Evolutionary conservation across 2,888 invertebrate species (phyloP), one percentile per base, ranked within the genome.

Genomic region (Xanthia togata): DNA sequence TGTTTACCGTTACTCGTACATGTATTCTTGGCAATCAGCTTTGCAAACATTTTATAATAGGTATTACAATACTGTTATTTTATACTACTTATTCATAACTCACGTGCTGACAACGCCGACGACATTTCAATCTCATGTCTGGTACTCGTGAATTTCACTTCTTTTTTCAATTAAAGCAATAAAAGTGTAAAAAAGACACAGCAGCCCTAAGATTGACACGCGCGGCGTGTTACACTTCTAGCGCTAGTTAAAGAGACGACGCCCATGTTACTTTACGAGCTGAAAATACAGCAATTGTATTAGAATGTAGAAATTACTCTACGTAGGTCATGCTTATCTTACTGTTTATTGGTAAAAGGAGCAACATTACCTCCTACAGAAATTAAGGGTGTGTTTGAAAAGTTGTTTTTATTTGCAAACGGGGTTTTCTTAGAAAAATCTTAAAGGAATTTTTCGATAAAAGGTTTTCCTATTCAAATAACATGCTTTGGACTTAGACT

Each of bases 191-290:
- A 1, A 14, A 12, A 1, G 35, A 5, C 64, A 9, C 83, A 81
- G 8, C 83, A 81, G 8, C 85, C 85, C 87, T 85, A 70, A 17
- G 60, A 73, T 60, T 86, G 70, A 83, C 87, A 85, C 85, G 87
- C 81, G 84, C 87, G 73, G 81, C 73, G 85, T 81, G 85, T 81
- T 86, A 86, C 80, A 86, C 80, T 78, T 81, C 86, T 63, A 74
- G 68, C 59, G 64, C 81, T 85, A 73, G 87, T 87, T 87, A 88
- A 88, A 88, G 88, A 81, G 83, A 83, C 74, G 82, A 86, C 87
- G 82, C 80, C 82, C 78, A n/a, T 59, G 72, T 73, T 79, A 72
- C 68, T 74, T 70, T 80, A 79, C 70, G 65, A 77, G 62, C 50
- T 69, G 76, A 70, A 79, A 76, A 72, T 55, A 76, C 62, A 64